Evolutionary conservation across 1,140 invertebrate genomes (phyloP), one percentile per base, ranked within the genome.

Genomic region (Platyura marginata): DNA sequence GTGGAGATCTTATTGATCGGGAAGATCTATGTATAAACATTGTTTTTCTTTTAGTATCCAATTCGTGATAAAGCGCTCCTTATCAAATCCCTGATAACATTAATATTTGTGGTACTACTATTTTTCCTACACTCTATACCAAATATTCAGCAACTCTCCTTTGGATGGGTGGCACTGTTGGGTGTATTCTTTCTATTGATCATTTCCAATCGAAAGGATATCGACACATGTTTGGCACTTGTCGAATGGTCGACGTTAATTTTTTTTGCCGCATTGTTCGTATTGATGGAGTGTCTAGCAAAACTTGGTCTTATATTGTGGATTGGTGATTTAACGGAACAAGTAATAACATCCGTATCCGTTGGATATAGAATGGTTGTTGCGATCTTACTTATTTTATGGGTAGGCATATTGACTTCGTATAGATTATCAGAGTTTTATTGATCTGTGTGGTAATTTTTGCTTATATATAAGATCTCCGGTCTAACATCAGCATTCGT

Each of bases 231-330:
- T 33, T 64, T 92, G 44, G 72, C 77, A 0, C 67, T 81, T 44
- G 82, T 93, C 0, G 88, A 93, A 59, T 91, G 87, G 87, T 79
- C 80, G 1, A 92, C 87, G 1, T 57, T 93, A 1, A 60, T 91
- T 10, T 93, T 92, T 61, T 93, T 93, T 53, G 83, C 83, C 1
- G 77, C 83, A 0, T 60, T 93, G 0, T 93, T 93, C 46, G 77
- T 90, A 8, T 65, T 93, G 0, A 93, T 93, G 86, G 86, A 91
- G 64, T 84, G 76, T 1, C 55, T 86, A n/a, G 69, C 75, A 0
- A 66, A 71, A 51, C 51, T 87, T 16, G 77, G 78, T 9, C 54
- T 87, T 0, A 76, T 87, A 8, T 67, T 69, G 16, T 82, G 71
- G 68, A 81, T 86, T 43, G 81, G 81, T 13, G 64, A 70, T 8